phyloP scores from a whole-genome alignment of 2,113 vertebrate species.

The Chinchilla lanigera region DNA sequence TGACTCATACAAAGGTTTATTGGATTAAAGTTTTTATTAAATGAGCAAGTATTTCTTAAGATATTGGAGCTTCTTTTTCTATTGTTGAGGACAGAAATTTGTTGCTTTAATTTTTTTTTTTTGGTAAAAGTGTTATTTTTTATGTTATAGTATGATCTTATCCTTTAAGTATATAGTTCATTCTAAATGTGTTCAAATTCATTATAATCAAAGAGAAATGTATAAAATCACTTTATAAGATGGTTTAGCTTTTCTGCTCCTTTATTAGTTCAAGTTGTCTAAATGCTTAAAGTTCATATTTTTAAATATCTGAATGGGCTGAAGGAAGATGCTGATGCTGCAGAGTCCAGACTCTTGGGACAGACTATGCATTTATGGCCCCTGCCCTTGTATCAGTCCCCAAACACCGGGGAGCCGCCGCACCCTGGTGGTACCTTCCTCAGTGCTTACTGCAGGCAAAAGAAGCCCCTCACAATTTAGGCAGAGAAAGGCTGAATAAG shows the following conservation, averaged over 20 bases:
- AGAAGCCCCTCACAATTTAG: neutral
- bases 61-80: neutral
- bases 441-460: neutral
- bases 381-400: neutral
- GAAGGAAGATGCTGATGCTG: neutral
- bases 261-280: constrained; percentile 49
- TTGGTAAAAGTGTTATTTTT: neutral
- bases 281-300: constrained; percentile 41
- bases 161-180: neutral
- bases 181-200: constrained; percentile 33
- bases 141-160: neutral
- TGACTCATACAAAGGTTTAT: constrained; percentile 9
- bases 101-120: neutral
- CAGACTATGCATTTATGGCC: neutral
- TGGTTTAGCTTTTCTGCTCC: constrained; percentile 14
- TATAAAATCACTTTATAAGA: neutral
- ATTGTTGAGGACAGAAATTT: neutral
- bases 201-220: constrained; percentile 12
- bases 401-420: neutral
- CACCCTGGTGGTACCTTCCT: neutral
- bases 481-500: neutral
- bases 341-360: neutral
- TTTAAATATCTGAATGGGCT: neutral
- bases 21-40: neutral
- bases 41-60: neutral